Conservation (phyloP, 2,888 invertebrate genomes). For the Eremobia ochroleuca region DNA sequence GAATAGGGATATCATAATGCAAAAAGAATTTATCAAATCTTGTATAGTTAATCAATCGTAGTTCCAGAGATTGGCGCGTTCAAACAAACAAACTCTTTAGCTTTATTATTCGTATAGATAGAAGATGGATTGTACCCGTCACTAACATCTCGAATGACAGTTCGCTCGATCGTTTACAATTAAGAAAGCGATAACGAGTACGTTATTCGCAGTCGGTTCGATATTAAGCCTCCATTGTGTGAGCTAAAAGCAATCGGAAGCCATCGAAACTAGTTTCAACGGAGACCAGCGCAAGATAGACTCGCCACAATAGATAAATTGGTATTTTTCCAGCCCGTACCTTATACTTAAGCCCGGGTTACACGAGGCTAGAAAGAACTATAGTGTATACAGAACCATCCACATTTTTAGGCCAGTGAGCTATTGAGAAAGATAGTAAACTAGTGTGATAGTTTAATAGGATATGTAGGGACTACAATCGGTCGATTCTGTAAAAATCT, state of each 20-base stretch:
- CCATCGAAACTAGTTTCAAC: constrained; percentile 77
- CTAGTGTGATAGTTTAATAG: neutral
- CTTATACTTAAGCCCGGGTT: neutral
- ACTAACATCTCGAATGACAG: constrained; percentile 39
- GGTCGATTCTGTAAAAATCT: no score
- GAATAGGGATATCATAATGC: neutral
- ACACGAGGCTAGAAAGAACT: neutral
- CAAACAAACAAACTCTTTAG: neutral
- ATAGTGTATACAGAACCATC: neutral
- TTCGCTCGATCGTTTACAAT: constrained; percentile 48
- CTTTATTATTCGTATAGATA: neutral
- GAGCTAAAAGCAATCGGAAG: constrained; percentile 83
- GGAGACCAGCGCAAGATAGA: constrained; percentile 70
- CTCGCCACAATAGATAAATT: constrained; percentile 46
- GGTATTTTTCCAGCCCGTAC: constrained; percentile 31
- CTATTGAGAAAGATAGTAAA: neutral
- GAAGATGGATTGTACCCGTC: neutral
- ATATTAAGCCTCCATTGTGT: constrained; percentile 78
- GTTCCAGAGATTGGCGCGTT: neutral
- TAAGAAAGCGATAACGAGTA: constrained; percentile 61
- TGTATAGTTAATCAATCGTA: no score
- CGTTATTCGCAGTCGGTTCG: constrained; percentile 60
- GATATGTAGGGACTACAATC: no score
- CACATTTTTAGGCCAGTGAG: neutral
- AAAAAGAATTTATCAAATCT: no score